These are phyloP conservation scores for Fulmarus glacialis DNA, from an alignment of 2,113 vertebrate species.

Conservation along the genomic window DNA sequence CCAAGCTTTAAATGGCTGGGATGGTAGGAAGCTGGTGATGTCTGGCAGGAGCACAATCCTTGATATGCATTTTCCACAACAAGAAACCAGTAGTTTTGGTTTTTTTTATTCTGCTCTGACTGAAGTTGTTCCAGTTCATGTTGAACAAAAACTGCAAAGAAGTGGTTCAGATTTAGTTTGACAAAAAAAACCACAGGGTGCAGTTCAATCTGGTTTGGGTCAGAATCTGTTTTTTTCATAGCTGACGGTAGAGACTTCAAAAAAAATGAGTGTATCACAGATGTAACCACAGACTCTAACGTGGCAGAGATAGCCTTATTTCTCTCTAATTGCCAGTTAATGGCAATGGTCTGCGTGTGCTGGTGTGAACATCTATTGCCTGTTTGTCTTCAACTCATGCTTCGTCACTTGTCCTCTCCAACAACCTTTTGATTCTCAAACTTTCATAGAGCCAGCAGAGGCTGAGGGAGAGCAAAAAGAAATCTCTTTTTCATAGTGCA, in stretches of 20 bases:
- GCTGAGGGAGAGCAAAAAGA: background rate
- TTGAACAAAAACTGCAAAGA: background rate
- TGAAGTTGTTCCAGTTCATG: background rate
- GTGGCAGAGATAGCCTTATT: background rate
- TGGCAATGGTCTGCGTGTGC: background rate
- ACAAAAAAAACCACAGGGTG: background rate
- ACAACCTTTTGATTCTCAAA: background rate
- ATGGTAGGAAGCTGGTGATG: background rate
- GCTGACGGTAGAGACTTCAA: background rate
- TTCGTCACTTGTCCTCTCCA: background rate
- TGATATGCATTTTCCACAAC: background rate
- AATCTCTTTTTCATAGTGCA: background rate
- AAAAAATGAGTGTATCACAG: fast-evolving
- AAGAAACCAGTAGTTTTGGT: background rate
- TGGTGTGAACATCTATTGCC: fast-evolving
- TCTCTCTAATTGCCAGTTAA: too few species aligned
- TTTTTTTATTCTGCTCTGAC: background rate
- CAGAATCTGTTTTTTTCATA: background rate
- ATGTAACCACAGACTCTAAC: too few species aligned
- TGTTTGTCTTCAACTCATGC: fast-evolving
- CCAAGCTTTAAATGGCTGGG: background rate
- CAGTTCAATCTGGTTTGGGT: background rate
- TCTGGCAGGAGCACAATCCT: background rate
- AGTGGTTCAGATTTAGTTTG: background rate
- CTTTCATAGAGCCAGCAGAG: background rate